Base-by-base conservation (phyloP, 2,888 invertebrate genomes). In the Drosophila rellima region DNA sequence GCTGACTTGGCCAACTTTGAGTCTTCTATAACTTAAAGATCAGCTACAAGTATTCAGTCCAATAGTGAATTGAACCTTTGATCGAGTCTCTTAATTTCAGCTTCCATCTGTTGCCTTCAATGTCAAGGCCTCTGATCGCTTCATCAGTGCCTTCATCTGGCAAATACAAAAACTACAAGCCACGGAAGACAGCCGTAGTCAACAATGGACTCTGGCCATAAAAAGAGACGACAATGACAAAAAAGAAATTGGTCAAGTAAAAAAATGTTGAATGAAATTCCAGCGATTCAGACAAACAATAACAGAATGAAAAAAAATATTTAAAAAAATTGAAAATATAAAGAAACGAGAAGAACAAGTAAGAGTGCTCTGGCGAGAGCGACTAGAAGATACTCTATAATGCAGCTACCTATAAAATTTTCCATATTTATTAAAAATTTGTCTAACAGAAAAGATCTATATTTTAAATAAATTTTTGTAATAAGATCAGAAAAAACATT, bases 91-190 rank as follows among this genome's bases (percentile, higher is more conserved):
- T 18, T 33, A 2, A 8, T 39, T 17, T 33, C 39, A 23, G 13
- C 11, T 17, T 6, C 2, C 2, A 40, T 2, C 18, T 18, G 35
- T 51, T 65, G 64, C 60, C 62, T 64, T 82, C 88, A 83, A 83
- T 83, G 82, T 89, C 90, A 83, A 83, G 82, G 90, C 88, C 88
- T 89, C 88, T 89, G 82, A 89, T 83, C 89, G 71, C 89, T 82
- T 82, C 86, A 82, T 82, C 86, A 57, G 66, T 45, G 51, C 48
- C 47, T 52, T n/a, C n/a, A 39, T 50, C 48, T 11, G n/a, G 5
- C 44, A 44, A 37, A 51, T 37, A 23, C 10, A 20, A 50, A 26
- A 40, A 52, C 31, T 23, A 17, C 40, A 33, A 74, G 20, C 63
- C 31, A 37, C 56, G 39, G 55, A 40, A 66, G 42, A 51, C 50